phyloP scores from a whole-genome alignment of 2,797 vertebrate genomes.

The Clarias platycephalus region DNA sequence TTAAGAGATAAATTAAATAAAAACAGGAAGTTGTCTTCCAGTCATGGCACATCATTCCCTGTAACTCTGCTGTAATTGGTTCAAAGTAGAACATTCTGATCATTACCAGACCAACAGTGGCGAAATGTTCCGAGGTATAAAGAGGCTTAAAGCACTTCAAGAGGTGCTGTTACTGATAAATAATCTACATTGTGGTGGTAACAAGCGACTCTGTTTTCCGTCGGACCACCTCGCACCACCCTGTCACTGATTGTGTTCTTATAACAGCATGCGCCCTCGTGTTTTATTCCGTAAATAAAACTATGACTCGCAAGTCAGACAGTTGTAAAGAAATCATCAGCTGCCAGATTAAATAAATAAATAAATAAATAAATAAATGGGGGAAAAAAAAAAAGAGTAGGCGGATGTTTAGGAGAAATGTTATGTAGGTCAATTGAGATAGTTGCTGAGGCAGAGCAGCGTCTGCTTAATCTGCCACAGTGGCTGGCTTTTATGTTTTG shows the following conservation, averaged over 20 bases:
- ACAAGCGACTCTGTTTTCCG: background rate
- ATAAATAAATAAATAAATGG: background rate
- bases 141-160: background rate
- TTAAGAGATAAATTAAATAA: background rate
- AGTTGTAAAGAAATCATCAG: constrained; percentile 31
- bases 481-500: constrained; percentile 73
- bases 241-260: background rate
- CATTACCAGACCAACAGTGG: background rate
- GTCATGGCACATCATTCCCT: background rate
- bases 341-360: no score
- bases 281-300: background rate
- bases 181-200: background rate
- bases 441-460: constrained; percentile 73
- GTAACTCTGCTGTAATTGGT: background rate
- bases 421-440: constrained; percentile 77
- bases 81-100: background rate
- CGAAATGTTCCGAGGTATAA: background rate
- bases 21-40: background rate
- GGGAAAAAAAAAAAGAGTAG: constrained; percentile 18
- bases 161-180: background rate
- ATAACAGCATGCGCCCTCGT: no score
- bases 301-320: constrained; percentile 13
- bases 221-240: background rate
- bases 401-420: constrained; percentile 65
- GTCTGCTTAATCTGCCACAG: constrained; percentile 69